Evolutionary conservation across 2,888 invertebrate genomes (phyloP).

Genomic region (Stenchaetothrips biformis): DNA sequence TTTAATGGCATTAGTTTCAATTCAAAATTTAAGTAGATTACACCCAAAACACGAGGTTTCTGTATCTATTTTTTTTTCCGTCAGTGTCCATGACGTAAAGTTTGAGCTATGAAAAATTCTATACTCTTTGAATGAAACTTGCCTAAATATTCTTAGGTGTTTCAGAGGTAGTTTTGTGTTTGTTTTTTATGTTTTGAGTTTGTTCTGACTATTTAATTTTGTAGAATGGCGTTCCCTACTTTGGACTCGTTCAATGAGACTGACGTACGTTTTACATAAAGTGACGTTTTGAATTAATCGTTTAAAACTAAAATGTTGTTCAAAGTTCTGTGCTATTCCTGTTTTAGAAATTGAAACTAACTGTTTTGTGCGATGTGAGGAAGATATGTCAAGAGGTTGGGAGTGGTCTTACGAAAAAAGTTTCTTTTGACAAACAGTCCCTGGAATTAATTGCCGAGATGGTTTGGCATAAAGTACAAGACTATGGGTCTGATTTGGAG

Average conservation of each 20-base stretch:
- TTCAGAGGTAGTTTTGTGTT: too few species aligned
- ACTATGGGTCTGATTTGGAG: slow-evolving; percentile 58
- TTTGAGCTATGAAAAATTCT: too few species aligned
- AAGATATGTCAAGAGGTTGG: slow-evolving; percentile 55
- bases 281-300: background rate
- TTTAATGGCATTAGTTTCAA: too few species aligned
- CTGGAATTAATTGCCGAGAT: slow-evolving; percentile 58
- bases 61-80: too few species aligned
- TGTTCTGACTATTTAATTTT: background rate
- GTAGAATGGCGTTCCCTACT: background rate
- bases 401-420: slow-evolving; percentile 50
- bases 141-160: too few species aligned
- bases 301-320: background rate
- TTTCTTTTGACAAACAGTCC: slow-evolving; percentile 49
- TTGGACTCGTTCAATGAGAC: background rate
- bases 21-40: too few species aligned
- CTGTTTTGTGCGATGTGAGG: slow-evolving; percentile 53
- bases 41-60: too few species aligned
- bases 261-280: background rate
- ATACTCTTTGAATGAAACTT: too few species aligned
- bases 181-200: too few species aligned
- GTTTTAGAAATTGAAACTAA: slow-evolving; percentile 54
- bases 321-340: background rate
- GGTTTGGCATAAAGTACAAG: slow-evolving; percentile 53
- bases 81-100: too few species aligned